Evolutionary conservation across 2,113 vertebrate species (phyloP).

Genomic region (Salvelinus fontinalis): DNA sequence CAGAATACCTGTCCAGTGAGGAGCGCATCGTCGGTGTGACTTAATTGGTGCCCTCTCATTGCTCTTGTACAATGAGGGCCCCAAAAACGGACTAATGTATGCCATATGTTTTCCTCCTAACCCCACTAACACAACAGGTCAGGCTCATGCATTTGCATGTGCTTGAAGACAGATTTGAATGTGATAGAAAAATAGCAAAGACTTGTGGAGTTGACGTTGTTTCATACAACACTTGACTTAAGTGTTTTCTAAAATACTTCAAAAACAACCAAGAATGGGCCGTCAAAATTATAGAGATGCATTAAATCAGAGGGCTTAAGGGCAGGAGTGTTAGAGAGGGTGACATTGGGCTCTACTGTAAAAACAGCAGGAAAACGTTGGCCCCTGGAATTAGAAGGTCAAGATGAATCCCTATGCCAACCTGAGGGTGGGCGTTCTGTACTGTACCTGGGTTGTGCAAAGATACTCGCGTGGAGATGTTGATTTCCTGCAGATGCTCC

Average conservation of each 20-base stretch:
- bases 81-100: neutral
- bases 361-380: too few relatives aligned
- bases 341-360: too few relatives aligned
- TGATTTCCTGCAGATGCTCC: constrained; percentile 96
- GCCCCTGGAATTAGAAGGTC: too few relatives aligned
- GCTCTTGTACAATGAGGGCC: constrained; percentile 11
- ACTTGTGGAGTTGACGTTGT: too few relatives aligned
- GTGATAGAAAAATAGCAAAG: too few relatives aligned
- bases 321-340: too few relatives aligned
- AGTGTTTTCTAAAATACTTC: too few relatives aligned
- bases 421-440: neutral
- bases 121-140: neutral
- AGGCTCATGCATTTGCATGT: neutral
- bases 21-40: neutral
- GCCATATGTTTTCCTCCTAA: constrained; percentile 3
- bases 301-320: too few relatives aligned
- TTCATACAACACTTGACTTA: too few relatives aligned
- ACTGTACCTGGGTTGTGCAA: constrained; percentile 83
- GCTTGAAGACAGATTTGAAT: too few relatives aligned
- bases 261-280: too few relatives aligned
- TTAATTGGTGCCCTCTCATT: constrained; percentile 17
- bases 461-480: constrained; percentile 85
- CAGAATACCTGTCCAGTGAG: constrained; percentile 21
- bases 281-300: too few relatives aligned
- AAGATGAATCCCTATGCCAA: constrained; percentile 65